Conservation (phyloP, 2,888 invertebrate species). For the Nomada ruficornis region DNA sequence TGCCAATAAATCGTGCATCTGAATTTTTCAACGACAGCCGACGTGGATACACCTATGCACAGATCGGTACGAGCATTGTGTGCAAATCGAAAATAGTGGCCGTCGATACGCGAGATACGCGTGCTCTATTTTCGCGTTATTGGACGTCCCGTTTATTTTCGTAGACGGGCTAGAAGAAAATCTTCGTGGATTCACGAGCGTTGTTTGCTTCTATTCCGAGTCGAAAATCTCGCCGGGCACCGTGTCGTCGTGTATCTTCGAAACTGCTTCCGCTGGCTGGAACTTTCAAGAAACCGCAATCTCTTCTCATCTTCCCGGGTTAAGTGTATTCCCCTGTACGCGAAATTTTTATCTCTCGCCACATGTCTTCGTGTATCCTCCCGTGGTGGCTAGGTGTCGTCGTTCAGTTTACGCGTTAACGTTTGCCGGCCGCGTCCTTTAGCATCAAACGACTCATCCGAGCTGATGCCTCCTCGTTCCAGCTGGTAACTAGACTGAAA, state of each 20-base stretch:
- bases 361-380: not conserved
- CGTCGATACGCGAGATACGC: slow-evolving; percentile 12
- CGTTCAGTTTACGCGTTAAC: not conserved
- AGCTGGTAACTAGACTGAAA: slow-evolving; percentile 24
- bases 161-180: slow-evolving; percentile 20
- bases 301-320: slow-evolving; percentile 17
- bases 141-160: slow-evolving; percentile 44
- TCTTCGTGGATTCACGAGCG: not conserved
- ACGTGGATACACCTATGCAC: too few species aligned
- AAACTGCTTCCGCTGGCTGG: not conserved
- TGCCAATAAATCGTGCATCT: too few species aligned
- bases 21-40: too few species aligned
- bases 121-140: slow-evolving; percentile 38
- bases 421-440: not conserved
- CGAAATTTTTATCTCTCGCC: not conserved
- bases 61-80: slow-evolving; percentile 23
- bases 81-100: slow-evolving; percentile 37
- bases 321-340: slow-evolving; percentile 23
- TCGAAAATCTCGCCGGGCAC: not conserved
- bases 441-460: slow-evolving; percentile 19
- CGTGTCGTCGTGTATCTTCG: not conserved
- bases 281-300: slow-evolving; percentile 17
- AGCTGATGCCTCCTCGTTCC: not conserved
- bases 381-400: not conserved
- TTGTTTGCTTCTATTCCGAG: slow-evolving; percentile 34